A percentile compares a stretch with the other conserved stretches of the same genome.
Evolutionary conservation across 2,888 invertebrate genomes (phyloP).

Genomic region (Chrysotoxum bicinctum): DNA sequence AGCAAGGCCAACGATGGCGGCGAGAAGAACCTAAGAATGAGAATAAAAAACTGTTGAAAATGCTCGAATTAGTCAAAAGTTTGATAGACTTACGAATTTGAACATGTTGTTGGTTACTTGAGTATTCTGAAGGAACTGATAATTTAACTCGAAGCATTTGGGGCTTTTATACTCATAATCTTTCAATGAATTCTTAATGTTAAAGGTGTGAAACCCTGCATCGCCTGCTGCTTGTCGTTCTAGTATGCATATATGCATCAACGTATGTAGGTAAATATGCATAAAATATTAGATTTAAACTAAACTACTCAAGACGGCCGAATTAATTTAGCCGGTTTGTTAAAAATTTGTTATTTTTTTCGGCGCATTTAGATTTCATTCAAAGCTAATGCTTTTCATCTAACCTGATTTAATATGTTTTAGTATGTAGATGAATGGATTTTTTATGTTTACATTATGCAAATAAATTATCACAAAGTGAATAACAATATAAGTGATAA

Average conservation of each 20-base stretch:
- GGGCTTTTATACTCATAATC: conserved; percentile 48
- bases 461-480: too few relatives aligned
- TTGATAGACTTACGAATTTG: conserved; percentile 46
- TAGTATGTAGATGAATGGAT: too few relatives aligned
- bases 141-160: conserved; percentile 6
- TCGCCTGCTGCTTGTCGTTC: conserved; percentile 38
- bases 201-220: conserved; percentile 44
- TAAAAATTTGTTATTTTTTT: not conserved
- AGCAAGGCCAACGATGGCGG: conserved; percentile 76
- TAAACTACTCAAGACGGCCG: not conserved
- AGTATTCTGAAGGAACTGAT: conserved; percentile 56
- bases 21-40: conserved; percentile 73
- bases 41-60: not conserved
- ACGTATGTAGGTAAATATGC: not conserved
- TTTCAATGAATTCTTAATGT: conserved; percentile 16
- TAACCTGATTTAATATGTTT: not conserved
- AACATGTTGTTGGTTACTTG: conserved; percentile 55
- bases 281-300: not conserved
- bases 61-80: not conserved
- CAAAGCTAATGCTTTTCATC: not conserved
- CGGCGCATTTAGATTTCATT: not conserved
- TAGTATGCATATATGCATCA: conserved; percentile 30
- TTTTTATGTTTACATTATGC: too few relatives aligned
- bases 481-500: too few relatives aligned
- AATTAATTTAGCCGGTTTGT: conserved; percentile 26